A percentile compares a stretch with the other conserved stretches of the same genome.
These are phyloP conservation scores for Drosophila parvula DNA, from an alignment of 1,140 invertebrate genomes.

Conservation along the genomic window DNA sequence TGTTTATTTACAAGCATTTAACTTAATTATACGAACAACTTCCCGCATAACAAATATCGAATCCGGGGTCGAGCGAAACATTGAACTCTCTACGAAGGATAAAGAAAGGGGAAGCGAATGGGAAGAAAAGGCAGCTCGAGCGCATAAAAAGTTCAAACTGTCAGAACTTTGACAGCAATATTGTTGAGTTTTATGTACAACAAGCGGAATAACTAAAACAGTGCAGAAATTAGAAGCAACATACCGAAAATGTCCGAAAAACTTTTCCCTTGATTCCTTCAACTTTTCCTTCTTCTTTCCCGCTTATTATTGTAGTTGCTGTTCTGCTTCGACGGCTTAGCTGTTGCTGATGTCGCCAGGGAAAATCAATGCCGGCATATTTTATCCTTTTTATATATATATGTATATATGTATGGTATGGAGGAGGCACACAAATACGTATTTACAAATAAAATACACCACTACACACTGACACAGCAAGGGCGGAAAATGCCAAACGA, in stretches of 20 bases:
- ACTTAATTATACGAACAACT: slow-evolving; percentile 48
- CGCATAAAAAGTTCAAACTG: slow-evolving; percentile 66
- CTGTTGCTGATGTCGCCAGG: slow-evolving; percentile 54
- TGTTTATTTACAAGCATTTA: slow-evolving; percentile 53
- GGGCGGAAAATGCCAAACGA: slow-evolving; percentile 40
- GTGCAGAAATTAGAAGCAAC: slow-evolving; percentile 60
- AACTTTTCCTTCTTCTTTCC: slow-evolving; percentile 47
- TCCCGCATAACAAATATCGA: slow-evolving; percentile 34
- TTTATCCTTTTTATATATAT: slow-evolving; percentile 69
- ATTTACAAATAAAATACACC: slow-evolving; percentile 32
- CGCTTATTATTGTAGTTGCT: slow-evolving; percentile 31
- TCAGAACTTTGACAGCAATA: slow-evolving; percentile 70
- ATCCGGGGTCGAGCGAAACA: neutral
- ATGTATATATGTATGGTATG: neutral
- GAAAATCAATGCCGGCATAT: slow-evolving; percentile 78
- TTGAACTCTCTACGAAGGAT: slow-evolving; percentile 3
- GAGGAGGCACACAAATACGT: slow-evolving; percentile 28
- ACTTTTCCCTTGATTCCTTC: slow-evolving; percentile 44
- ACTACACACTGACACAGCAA: slow-evolving; percentile 41
- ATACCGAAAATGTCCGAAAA: slow-evolving; percentile 46
- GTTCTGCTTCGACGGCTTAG: slow-evolving; percentile 30
- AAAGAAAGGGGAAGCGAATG: neutral
- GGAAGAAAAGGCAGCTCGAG: slow-evolving; percentile 9
- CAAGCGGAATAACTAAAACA: slow-evolving; percentile 55
- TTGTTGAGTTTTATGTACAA: slow-evolving; percentile 72